phyloP scores from a whole-genome alignment of 2,888 invertebrate genomes.

The Philereme vetulata region DNA sequence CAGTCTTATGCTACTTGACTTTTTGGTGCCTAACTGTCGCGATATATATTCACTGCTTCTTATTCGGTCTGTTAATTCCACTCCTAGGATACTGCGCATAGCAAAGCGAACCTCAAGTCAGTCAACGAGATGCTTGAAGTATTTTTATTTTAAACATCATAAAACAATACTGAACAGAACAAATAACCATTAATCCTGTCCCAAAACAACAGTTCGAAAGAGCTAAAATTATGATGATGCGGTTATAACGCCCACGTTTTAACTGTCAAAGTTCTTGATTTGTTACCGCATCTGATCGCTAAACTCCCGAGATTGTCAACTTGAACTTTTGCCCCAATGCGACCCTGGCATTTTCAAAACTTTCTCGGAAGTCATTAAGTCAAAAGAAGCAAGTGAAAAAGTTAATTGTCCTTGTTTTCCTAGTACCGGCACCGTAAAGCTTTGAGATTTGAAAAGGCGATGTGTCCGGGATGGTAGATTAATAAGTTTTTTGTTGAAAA shows the following conservation, averaged over 20 bases:
- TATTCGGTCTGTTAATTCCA: too few species aligned
- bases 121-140: too few species aligned
- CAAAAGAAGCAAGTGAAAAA: constrained; percentile 47
- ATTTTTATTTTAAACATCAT: neutral
- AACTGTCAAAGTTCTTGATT: constrained; percentile 39
- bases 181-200: constrained; percentile 1
- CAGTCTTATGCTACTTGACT: too few species aligned
- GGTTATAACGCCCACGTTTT: constrained; percentile 23
- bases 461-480: neutral
- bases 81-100: too few species aligned
- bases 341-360: constrained; percentile 30
- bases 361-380: constrained; percentile 45
- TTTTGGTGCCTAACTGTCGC: too few species aligned
- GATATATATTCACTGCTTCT: too few species aligned
- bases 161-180: neutral
- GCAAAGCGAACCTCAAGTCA: too few species aligned
- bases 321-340: constrained; percentile 34
- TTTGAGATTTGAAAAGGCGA: neutral
- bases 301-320: constrained; percentile 35
- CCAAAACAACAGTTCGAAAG: constrained; percentile 12
- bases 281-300: constrained; percentile 24
- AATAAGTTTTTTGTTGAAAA: too few species aligned
- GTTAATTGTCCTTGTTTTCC: constrained; percentile 24
- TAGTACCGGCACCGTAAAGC: constrained; percentile 3
- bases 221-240: constrained; percentile 20